Conservation (phyloP, 2,113 vertebrate genomes). For the Butorides virescens region DNA sequence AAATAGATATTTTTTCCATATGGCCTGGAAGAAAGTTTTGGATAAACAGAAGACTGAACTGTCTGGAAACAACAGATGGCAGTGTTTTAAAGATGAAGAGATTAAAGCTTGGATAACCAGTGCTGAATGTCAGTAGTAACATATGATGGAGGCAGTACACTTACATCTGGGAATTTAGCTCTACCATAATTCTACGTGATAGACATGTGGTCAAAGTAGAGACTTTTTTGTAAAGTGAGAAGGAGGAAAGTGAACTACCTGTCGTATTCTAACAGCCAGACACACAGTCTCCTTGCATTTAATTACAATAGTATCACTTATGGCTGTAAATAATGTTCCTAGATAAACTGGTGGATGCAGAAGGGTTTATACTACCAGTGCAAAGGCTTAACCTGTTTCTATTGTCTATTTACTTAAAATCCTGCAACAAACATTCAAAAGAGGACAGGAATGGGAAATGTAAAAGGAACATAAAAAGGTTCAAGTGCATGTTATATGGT, state of each 20-base stretch:
- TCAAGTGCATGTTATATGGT: background rate
- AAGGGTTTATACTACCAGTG: background rate
- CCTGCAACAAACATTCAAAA: background rate
- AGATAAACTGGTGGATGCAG: background rate
- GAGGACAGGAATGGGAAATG: background rate
- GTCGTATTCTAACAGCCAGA: background rate
- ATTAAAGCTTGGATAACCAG: conserved; percentile 33
- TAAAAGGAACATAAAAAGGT: background rate
- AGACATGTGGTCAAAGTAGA: background rate
- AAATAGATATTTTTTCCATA: conserved; percentile 62
- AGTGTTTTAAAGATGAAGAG: conserved; percentile 58
- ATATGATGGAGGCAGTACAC: background rate
- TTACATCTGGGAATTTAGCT: background rate
- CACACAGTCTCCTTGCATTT: background rate
- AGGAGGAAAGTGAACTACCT: background rate
- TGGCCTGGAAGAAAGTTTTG: conserved; percentile 41
- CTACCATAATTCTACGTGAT: background rate
- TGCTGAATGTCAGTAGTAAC: background rate
- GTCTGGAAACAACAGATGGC: conserved; percentile 67
- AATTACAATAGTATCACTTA: background rate
- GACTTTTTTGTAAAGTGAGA: background rate
- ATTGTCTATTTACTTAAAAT: background rate
- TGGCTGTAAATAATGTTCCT: background rate
- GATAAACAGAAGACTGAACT: conserved; percentile 45
- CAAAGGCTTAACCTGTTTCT: background rate